Evolutionary conservation across 2,113 vertebrate genomes (phyloP), one percentile per base, ranked within the genome.

Genomic region (Pampusana beccarii): DNA sequence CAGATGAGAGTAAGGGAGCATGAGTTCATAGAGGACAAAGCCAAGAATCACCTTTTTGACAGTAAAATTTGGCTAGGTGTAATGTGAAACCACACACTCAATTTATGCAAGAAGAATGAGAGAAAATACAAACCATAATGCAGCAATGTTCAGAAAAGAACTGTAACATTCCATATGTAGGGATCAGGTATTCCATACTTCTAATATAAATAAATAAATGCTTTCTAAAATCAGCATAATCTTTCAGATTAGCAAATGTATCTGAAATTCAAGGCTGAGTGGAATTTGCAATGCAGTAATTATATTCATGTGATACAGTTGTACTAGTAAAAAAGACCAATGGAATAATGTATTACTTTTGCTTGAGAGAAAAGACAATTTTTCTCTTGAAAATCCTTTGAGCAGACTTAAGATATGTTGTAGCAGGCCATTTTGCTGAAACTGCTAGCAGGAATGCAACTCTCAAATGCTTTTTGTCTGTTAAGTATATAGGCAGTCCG

Each of bases 401-500:
- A 58, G 14, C 26, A 72, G 53, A n/a, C 14, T 62, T 62, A 17
- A 29, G 16, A 51, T 57, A n/a, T 0, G 0, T 69, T 64, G 50
- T 65, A 58, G 26, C 24, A 31, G 64, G 46, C 29, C 29, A 16
- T 53, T 70, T 62, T 80, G 19, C 58, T 57, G 60, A 51, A 80
- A 33, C 21, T 56, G 53, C 36, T 44, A 24, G n/a, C 36, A 11
- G 13, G 48, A 92, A 58, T 40, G 21, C 28, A 78, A 69, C 72
- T 54, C 54, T 81, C 12, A 31, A 6, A 2, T 31, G 29, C 34
- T 53, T 91, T 56, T 80, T 80, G 34, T 66, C 46, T 57, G 19
- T 61, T 24, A 61, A 33, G 11, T 46, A 3, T 42, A 11, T 11
- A n/a, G n/a, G 34, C 1, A 1, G 11, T 57, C 13, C 4, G 2